Evolutionary conservation across 2,888 invertebrate genomes (phyloP).

Genomic region (Orthosia incerta): DNA sequence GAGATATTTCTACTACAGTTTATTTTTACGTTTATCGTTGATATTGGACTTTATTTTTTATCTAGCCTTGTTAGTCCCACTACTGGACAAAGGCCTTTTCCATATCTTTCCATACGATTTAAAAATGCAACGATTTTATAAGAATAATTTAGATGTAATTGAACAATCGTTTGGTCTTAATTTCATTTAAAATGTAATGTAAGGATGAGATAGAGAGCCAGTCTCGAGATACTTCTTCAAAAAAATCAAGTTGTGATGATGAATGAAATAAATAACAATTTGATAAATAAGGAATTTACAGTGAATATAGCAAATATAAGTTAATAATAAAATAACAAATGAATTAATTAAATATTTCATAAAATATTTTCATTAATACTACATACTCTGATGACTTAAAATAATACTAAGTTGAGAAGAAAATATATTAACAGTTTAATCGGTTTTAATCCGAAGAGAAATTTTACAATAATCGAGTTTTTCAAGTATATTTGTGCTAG

Average conservation of each 20-base stretch:
- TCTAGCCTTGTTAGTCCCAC: not conserved
- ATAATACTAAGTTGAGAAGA: conserved; percentile 42
- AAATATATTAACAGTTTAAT: conserved; percentile 45
- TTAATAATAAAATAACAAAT: conserved; percentile 40
- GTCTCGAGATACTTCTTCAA: not conserved
- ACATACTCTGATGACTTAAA: conserved; percentile 46
- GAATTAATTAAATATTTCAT: conserved; percentile 36
- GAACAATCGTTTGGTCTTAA: not conserved
- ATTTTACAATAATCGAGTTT: conserved; percentile 2
- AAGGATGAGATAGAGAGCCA: conserved; percentile 40
- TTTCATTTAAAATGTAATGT: not conserved
- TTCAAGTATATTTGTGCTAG: not conserved
- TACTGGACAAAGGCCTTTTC: no score
- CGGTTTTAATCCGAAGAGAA: conserved; percentile 18
- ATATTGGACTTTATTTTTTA: conserved; percentile 9
- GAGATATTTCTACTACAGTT: conserved; percentile 5
- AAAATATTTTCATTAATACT: conserved; percentile 53
- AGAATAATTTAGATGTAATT: not conserved
- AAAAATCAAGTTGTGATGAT: not conserved
- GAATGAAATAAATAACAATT: not conserved
- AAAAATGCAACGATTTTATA: conserved; percentile 6
- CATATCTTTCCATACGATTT: no score
- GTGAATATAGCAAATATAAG: not conserved
- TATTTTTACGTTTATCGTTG: conserved; percentile 12
- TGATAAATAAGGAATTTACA: not conserved